Conservation (phyloP, 2,888 invertebrate genomes). For the Hipparchia semele region DNA sequence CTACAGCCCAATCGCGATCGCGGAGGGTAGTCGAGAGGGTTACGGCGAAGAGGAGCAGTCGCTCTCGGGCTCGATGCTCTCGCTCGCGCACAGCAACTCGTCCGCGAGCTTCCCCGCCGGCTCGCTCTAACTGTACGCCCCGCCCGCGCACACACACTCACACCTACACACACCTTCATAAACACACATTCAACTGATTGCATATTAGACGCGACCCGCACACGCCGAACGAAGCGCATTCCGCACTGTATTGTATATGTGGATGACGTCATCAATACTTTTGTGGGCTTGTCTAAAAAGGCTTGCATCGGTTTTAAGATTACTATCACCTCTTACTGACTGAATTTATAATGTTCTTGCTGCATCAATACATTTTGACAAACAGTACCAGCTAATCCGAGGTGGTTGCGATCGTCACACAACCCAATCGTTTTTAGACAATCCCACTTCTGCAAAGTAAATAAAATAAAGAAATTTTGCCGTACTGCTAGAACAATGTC, state of each 20-base stretch:
- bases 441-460: no score
- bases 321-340: no score
- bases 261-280: background rate
- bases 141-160: constrained; percentile 23
- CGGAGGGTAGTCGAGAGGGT: constrained; percentile 94
- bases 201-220: background rate
- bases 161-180: constrained; percentile 24
- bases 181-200: background rate
- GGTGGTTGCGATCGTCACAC: no score
- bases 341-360: no score
- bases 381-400: no score
- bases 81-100: constrained; percentile 97
- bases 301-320: no score
- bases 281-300: no score
- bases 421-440: no score
- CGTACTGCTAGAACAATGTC: no score
- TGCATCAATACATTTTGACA: no score
- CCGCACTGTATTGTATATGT: background rate
- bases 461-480: no score
- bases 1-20: constrained; percentile 93
- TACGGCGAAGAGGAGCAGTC: constrained; percentile 96
- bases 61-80: constrained; percentile 96
- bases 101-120: constrained; percentile 95
- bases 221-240: background rate
- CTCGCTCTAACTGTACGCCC: constrained; percentile 81